Evolutionary conservation across 2,888 invertebrate species (phyloP).

Genomic region (Lomographa bimaculata): DNA sequence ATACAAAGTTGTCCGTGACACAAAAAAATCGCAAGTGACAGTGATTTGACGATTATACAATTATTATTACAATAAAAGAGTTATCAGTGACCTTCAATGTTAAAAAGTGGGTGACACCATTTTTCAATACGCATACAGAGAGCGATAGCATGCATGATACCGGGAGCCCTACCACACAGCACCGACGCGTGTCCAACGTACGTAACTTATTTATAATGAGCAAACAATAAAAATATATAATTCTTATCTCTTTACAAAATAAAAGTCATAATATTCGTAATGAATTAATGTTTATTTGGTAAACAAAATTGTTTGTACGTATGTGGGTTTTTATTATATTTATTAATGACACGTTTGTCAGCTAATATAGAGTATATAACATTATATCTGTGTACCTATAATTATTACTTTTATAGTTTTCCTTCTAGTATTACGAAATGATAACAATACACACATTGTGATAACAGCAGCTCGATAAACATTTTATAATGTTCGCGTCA

Average conservation of each 20-base stretch:
- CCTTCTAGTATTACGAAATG: too few species aligned
- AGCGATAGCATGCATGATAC: constrained; percentile 48
- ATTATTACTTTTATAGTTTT: too few species aligned
- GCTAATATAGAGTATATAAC: too few species aligned
- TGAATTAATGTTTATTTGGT: too few species aligned
- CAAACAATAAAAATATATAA: constrained; percentile 1
- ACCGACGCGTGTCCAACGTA: constrained; percentile 29
- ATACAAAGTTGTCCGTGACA: constrained; percentile 60
- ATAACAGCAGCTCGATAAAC: too few species aligned
- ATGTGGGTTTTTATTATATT: too few species aligned
- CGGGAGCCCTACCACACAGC: constrained; percentile 46
- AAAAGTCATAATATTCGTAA: too few species aligned
- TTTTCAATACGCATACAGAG: constrained; percentile 52
- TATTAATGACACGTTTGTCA: too few species aligned
- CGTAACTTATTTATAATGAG: constrained; percentile 20
- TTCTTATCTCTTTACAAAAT: neutral
- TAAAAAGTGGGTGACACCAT: constrained; percentile 74
- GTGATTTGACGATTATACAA: constrained; percentile 56
- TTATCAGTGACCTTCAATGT: constrained; percentile 72
- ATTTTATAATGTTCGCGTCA: too few species aligned
- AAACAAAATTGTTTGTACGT: too few species aligned
- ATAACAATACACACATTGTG: too few species aligned
- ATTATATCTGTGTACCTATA: too few species aligned
- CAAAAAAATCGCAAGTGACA: constrained; percentile 50
- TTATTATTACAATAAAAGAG: constrained; percentile 47